Evolutionary conservation across 2,888 invertebrate species (phyloP), one percentile per base, ranked within the genome.

Genomic region (Drosophila antonietae): DNA sequence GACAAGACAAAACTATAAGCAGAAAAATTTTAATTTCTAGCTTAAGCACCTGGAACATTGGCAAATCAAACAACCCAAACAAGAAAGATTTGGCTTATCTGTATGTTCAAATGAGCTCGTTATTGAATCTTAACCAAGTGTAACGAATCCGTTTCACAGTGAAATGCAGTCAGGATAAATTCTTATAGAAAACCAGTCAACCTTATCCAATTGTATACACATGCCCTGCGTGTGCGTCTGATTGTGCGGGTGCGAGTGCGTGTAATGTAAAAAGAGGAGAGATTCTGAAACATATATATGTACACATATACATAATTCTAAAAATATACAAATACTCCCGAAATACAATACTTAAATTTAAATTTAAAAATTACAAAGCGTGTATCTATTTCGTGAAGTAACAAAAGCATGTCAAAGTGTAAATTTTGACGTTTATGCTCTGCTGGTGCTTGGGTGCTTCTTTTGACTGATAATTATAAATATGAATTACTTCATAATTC

Each of bases 41-140:
- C 81, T 83, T 83, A 81, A 90, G 89, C 88, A 91, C 78, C 91
- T 91, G 91, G 89, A 91, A 90, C 89, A 90, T 87, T 76, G 80
- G 68, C 75, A 69, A 74, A 59, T 67, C 80, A 83, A 85, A 81
- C 74, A 83, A 78, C 71, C 75, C 20, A 57, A 10, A 20, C 43
- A 18, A 49, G 33, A 31, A 35, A 69, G 47, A 55, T 23, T 18
- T 18, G n/a, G 28, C 7, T 35, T 60, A 23, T 46, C 14, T 44
- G 44, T 3, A 8, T 53, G 47, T 53, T 18, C 56, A 69, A 69
- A 76, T 57, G 73, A 75, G 65, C 64, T 70, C 68, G 56, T 78
- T 68, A 90, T 88, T 89, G 87, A 89, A 86, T 84, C 66, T 73
- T 88, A 90, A 62, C 87, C 82, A 82, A 86, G 80, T 82, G 87